phyloP scores from a whole-genome alignment of 2,113 vertebrate genomes.

The Halichoerus grypus region DNA sequence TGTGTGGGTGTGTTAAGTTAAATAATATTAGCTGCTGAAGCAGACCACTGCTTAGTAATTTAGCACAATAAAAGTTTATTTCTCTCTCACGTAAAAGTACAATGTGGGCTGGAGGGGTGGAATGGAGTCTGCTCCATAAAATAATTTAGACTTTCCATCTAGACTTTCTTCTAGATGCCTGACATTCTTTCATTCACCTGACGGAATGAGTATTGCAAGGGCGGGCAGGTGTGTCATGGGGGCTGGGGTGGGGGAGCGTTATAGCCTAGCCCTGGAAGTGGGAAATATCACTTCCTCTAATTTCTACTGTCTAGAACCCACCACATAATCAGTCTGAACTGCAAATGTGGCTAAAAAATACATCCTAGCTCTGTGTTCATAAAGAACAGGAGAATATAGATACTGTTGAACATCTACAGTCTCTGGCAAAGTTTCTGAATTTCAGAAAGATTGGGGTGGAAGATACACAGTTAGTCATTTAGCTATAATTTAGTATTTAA shows the following conservation, averaged over 20 bases:
- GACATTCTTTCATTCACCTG: not conserved
- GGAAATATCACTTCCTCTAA: not conserved
- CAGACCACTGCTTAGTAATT: not conserved
- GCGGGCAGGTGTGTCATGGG: not conserved
- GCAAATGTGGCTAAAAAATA: not conserved
- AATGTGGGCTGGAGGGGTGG: not conserved
- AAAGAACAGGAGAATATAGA: not conserved
- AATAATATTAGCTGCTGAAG: not conserved
- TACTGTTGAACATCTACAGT: not conserved
- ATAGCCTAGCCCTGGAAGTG: not conserved
- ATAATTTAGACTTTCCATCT: not conserved
- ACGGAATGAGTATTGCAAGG: not conserved
- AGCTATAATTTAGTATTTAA: not conserved
- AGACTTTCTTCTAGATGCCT: not conserved
- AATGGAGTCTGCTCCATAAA: not conserved
- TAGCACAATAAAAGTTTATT: not conserved
- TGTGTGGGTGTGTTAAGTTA: not conserved
- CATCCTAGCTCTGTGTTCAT: not conserved
- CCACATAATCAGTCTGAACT: not conserved
- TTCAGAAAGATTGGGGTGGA: not conserved
- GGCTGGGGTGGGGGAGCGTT: not conserved
- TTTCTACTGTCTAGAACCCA: not conserved
- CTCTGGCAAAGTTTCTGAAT: not conserved
- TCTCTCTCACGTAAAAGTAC: not conserved
- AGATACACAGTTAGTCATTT: not conserved